Evolutionary conservation across 92 coral and sea anemone species (phyloP).

Genomic region (Actinernus sp.): DNA sequence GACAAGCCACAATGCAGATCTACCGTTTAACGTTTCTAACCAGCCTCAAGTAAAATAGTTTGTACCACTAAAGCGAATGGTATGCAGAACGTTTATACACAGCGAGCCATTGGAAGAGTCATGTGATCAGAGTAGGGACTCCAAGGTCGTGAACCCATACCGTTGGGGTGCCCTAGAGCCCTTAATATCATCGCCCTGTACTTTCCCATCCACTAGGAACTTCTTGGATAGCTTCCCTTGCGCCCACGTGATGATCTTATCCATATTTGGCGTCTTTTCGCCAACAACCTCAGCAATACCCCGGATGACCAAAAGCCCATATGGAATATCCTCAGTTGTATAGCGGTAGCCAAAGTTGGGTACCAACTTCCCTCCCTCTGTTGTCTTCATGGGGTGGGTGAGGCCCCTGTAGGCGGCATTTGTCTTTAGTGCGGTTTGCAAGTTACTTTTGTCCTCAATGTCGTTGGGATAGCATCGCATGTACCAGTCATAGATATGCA

Average conservation of each 20-base stretch:
- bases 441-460: conserved; percentile 40
- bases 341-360: conserved; percentile 60
- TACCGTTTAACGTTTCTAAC: no score
- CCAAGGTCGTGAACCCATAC: conserved; percentile 50
- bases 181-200: conserved; percentile 55
- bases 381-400: conserved; percentile 45
- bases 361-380: conserved; percentile 37
- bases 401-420: conserved; percentile 61
- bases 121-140: no score
- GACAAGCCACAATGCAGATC: no score
- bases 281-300: conserved; percentile 65
- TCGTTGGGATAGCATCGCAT: conserved; percentile 36
- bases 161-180: conserved; percentile 68
- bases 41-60: no score
- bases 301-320: conserved; percentile 49
- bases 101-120: no score
- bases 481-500: conserved; percentile 38
- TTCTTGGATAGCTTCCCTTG: conserved; percentile 44
- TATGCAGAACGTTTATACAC: no score
- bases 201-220: conserved; percentile 47
- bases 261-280: conserved; percentile 40
- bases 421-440: conserved; percentile 37
- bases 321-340: conserved; percentile 64
- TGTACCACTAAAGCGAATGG: no score
- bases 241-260: conserved; percentile 50